Percentiles rank a stretch among this genome's conserved stretches.
Conservation (phyloP, 2,113 vertebrate species). For the Rhea pennata region DNA sequence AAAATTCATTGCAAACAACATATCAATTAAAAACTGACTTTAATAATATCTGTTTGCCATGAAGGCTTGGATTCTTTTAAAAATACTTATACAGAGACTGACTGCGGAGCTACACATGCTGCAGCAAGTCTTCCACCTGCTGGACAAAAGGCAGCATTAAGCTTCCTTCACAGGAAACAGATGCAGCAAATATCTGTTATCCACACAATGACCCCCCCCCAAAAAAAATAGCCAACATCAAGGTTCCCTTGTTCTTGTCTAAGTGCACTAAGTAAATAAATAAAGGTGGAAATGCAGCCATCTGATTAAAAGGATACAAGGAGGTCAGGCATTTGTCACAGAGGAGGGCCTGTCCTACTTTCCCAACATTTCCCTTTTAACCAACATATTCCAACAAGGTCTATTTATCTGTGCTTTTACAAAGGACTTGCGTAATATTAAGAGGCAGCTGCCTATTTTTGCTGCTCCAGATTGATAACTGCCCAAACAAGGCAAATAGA, state of each 20-base stretch:
- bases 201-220: background rate
- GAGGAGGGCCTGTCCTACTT: background rate
- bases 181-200: constrained; percentile 15
- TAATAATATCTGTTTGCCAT: background rate
- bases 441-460: background rate
- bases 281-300: constrained; percentile 23
- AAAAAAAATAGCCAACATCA: background rate
- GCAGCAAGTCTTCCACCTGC: constrained; percentile 71
- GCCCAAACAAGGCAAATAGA: background rate
- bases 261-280: constrained; percentile 23
- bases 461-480: background rate
- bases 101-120: background rate
- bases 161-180: constrained; percentile 66
- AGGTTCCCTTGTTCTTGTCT: constrained; percentile 1
- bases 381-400: background rate
- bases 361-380: background rate
- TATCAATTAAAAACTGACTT: background rate
- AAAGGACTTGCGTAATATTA: background rate
- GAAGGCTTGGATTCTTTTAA: background rate
- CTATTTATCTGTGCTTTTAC: background rate
- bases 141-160: constrained; percentile 58
- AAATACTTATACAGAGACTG: background rate
- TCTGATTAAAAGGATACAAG: constrained; percentile 12
- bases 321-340: background rate
- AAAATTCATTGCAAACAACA: background rate